Conservation (phyloP, 2,113 vertebrate genomes). For the Elaphurus davidianus region DNA sequence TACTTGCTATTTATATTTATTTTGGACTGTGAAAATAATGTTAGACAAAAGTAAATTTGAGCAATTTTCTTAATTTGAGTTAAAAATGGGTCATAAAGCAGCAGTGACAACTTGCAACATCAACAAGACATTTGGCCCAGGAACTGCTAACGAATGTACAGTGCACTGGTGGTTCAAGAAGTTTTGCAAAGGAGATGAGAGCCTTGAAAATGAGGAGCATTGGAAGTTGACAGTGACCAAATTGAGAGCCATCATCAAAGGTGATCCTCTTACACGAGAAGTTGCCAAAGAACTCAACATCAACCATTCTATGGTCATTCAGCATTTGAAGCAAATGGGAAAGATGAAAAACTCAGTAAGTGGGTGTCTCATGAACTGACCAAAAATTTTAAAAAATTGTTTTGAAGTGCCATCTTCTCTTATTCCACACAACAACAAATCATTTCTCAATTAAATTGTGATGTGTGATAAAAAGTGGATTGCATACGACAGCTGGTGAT, state of each 20-base stretch:
- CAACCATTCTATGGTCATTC: neutral
- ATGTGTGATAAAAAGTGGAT: neutral
- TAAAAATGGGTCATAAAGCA: neutral
- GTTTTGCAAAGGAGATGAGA: neutral
- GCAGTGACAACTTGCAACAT: neutral
- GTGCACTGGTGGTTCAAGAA: neutral
- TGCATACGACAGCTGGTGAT: neutral
- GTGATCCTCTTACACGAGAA: neutral
- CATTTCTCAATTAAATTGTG: neutral
- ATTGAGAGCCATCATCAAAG: neutral
- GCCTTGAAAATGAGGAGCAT: neutral
- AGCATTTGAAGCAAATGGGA: neutral
- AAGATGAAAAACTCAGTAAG: neutral
- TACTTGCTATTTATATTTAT: neutral
- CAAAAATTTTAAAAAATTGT: neutral
- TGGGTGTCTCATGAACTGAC: neutral
- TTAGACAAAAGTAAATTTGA: neutral
- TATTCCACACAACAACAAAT: neutral
- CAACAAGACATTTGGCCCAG: neutral
- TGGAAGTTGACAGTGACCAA: neutral
- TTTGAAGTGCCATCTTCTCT: neutral
- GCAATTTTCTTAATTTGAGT: neutral
- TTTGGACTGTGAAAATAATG: neutral
- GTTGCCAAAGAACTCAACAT: neutral
- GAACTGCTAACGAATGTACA: neutral